These are phyloP conservation scores for Patella vulgata DNA, from an alignment of 1,140 invertebrate species.

Conservation along the genomic window DNA sequence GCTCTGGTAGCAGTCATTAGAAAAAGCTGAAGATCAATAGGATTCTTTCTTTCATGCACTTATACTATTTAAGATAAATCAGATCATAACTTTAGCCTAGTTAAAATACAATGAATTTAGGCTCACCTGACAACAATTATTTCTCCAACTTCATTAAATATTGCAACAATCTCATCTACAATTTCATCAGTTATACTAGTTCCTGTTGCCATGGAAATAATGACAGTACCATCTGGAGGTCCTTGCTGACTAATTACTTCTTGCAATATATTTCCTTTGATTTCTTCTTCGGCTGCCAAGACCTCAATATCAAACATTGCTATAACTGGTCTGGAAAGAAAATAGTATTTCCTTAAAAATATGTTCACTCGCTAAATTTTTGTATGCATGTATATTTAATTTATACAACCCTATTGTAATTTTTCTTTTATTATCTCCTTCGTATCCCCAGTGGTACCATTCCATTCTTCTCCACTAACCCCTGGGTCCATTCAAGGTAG, in stretches of 20 bases:
- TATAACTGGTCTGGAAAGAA: slow-evolving; percentile 79
- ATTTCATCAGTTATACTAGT: slow-evolving; percentile 65
- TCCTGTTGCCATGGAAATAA: slow-evolving; percentile 74
- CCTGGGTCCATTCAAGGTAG: no score
- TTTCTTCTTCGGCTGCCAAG: slow-evolving; percentile 78
- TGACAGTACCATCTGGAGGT: slow-evolving; percentile 94
- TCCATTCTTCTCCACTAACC: no score
- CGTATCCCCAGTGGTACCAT: not conserved
- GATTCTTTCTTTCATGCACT: no score
- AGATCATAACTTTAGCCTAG: no score
- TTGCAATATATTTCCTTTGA: slow-evolving; percentile 80
- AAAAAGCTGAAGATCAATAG: no score
- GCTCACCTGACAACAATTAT: slow-evolving; percentile 78
- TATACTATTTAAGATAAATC: no score
- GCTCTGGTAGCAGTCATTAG: no score
- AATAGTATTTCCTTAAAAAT: no score
- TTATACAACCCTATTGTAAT: no score
- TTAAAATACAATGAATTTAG: no score
- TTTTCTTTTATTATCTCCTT: not conserved
- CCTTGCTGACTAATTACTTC: slow-evolving; percentile 88
- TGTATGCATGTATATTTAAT: no score
- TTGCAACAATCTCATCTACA: slow-evolving; percentile 80
- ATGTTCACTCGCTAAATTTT: no score
- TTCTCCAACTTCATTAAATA: slow-evolving; percentile 82
- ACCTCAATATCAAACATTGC: slow-evolving; percentile 90